Conservation (phyloP, 2,113 vertebrate species). For the Tricholaema leucomelas region DNA sequence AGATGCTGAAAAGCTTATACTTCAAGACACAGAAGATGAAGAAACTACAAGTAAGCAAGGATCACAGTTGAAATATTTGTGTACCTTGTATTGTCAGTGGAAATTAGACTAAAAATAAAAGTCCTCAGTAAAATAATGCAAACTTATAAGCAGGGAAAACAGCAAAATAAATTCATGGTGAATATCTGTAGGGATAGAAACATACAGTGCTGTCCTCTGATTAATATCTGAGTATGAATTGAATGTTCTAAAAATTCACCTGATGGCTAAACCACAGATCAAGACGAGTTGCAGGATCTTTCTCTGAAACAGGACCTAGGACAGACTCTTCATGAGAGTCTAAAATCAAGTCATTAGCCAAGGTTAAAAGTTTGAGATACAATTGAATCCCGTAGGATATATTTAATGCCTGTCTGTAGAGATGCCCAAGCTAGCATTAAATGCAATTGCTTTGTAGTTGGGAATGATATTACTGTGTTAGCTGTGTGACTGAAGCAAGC, state of each 20-base stretch:
- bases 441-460: background rate
- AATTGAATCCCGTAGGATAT: background rate
- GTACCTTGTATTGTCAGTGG: background rate
- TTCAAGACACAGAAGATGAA: slow-evolving; percentile 78
- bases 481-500: background rate
- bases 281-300: background rate
- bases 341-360: background rate
- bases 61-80: background rate
- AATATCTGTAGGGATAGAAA: background rate
- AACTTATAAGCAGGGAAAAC: background rate
- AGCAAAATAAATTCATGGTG: background rate
- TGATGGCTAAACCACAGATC: background rate
- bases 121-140: background rate
- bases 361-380: background rate
- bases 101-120: background rate
- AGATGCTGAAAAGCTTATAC: slow-evolving; percentile 78
- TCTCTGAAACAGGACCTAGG: background rate
- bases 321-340: background rate
- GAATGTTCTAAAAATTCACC: background rate
- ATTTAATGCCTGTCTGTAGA: background rate
- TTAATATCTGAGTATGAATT: background rate
- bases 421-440: background rate
- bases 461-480: background rate
- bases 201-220: background rate
- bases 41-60: slow-evolving; percentile 65